Base-by-base conservation (phyloP, 2,113 vertebrate species). In the Salvelinus namaycush region DNA sequence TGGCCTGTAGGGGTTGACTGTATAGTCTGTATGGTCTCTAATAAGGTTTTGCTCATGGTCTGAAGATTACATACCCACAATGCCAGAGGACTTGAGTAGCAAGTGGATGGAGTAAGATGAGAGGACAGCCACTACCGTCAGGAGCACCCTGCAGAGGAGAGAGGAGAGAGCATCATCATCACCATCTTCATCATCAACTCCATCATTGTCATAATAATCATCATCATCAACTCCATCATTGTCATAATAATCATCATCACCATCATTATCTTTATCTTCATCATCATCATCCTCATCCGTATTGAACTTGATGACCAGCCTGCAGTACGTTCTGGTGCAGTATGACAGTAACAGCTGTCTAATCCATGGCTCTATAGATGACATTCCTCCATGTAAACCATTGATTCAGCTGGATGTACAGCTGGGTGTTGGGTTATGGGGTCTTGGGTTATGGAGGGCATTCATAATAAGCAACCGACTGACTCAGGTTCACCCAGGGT, bases 31-130 rank as follows among this genome's bases (percentile, higher is more conserved):
- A 44, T 11, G 8, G 39, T 54, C 5, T 54, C 51, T 24, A 70
- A 26, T 68, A 24, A 24, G 34, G 51, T 79, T 65, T 22, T 65
- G 72, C 68, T 48, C 69, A 44, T 73, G 20, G 39, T 69, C 57
- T 49, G 13, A 77, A 51, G 48, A 57, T 29, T 14, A 51, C 54
- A 16, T 44, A 91, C 98, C 98, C 72, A 99, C 97, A 16, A 99
- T 94, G 74, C 98, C 98, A 0, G 98, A 98, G 39, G 93, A 97
- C 87, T 98, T 98, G 76, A 99, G 95, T 78, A 99, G 94, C 80
- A 99, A 89, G 81, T 99, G 98, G 87, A 99, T 99, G 87, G 98
- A 99, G 82, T 99, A 99, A 74, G 95, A 95, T 24, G 98, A 99
- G 44, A 99, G 95, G 59, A 94, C 88, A 7, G 97, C 97, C 20